Percentiles rank a stretch among this genome's conserved stretches.
Evolutionary conservation across 1,140 invertebrate species (phyloP).

Genomic region (Sycophila sp.): DNA sequence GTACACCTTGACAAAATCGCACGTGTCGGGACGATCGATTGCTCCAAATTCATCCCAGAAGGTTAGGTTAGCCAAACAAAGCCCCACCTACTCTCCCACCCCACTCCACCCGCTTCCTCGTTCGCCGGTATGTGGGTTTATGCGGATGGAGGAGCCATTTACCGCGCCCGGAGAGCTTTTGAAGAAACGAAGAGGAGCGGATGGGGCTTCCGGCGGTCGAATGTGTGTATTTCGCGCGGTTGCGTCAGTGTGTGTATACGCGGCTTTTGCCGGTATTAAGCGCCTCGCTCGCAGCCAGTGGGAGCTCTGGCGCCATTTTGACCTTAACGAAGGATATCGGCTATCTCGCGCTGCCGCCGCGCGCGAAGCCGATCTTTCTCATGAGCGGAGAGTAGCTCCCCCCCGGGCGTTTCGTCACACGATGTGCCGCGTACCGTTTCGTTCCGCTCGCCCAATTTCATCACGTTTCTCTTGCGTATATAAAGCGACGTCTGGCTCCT

Average conservation of each 20-base stretch:
- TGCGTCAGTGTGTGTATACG: conserved; percentile 43
- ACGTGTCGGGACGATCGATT: neutral
- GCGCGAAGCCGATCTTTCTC: neutral
- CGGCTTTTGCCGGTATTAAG: too few species aligned
- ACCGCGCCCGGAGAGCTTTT: too few species aligned
- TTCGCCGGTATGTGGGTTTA: too few species aligned
- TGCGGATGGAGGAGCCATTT: too few species aligned
- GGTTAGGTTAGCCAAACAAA: too few species aligned
- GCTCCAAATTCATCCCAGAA: too few species aligned
- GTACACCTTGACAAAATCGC: neutral
- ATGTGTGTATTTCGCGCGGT: conserved; percentile 47
- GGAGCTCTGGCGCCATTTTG: conserved; percentile 60
- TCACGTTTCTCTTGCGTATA: conserved; percentile 14
- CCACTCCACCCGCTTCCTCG: too few species aligned
- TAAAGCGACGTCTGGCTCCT: neutral
- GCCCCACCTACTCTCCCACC: too few species aligned
- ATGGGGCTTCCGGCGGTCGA: too few species aligned
- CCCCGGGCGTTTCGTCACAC: conserved; percentile 19
- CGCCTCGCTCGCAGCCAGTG: conserved; percentile 29
- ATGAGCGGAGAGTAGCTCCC: neutral
- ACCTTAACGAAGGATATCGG: conserved; percentile 63
- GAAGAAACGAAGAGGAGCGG: too few species aligned
- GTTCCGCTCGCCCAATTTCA: conserved; percentile 39
- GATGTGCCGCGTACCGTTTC: conserved; percentile 32
- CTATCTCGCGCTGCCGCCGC: conserved; percentile 42